Evolutionary conservation across 2,888 invertebrate genomes (phyloP), one percentile per base, ranked within the genome.

Genomic region (Lepas anatifera): DNA sequence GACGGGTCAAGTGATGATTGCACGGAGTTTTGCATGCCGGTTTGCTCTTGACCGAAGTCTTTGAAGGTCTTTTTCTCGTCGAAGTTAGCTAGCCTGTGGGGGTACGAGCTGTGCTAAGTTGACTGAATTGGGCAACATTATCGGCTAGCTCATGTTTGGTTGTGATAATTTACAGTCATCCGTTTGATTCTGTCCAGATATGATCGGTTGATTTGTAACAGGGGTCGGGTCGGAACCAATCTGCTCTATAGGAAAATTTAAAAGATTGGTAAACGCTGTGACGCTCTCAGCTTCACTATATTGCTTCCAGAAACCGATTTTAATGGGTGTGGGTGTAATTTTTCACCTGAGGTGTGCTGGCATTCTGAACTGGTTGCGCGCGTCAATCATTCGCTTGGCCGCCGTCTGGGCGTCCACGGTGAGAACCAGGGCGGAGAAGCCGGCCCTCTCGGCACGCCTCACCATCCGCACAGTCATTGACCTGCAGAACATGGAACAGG

Each of bases 331-430:
- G n/a, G n/a, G n/a, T n/a, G n/a, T 41, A 18, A 63, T 13, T 16
- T 72, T 76, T 76, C 82, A 90, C 87, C 83, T 87, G 69, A 96
- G 82, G 81, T 94, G 90, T 39, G 83, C 77, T 0, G 95, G 95
- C 63, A 96, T 81, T 58, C 85, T 81, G 79, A 96, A 96, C 77
- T 88, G 87, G 78, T 95, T 95, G 74, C 87, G 85, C 18, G 89
- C 83, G 80, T 96, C 95, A 0, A 88, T 87, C 70, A 89, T 83
- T 64, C 95, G 83, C 69, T 89, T 83, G 0, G 96, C 96, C 79
- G 94, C 92, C 67, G 89, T 79, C 0, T 94, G 93, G 0, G 93
- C 89, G 78, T 96, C 96, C 0, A 95, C 88, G 0, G 94, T 96
- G 4, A 95, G 79, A 0, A 90, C 92, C 1, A 95, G 80, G 0